A percentile compares a stretch with the other conserved stretches of the same genome.
These are phyloP conservation scores for Cyprinodon tularosa DNA, from an alignment of 2,113 vertebrate genomes.

Conservation along the genomic window DNA sequence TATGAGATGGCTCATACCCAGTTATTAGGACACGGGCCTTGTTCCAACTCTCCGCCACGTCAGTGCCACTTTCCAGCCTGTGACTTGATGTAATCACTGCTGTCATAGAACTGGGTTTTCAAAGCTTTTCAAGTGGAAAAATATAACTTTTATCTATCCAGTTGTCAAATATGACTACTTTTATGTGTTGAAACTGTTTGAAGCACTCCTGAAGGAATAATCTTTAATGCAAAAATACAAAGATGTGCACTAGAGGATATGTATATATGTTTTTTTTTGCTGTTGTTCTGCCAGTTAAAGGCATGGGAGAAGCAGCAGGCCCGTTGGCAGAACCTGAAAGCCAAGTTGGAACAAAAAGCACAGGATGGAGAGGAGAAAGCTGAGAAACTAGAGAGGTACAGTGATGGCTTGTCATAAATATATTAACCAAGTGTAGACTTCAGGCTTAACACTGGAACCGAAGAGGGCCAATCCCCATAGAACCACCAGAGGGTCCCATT, in stretches of 20 bases:
- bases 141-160: slow-evolving; percentile 28
- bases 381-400: slow-evolving; percentile 85
- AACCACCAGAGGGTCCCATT: not conserved
- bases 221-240: not conserved
- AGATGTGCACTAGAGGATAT: not conserved
- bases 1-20: slow-evolving; percentile 34
- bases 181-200: slow-evolving; percentile 10
- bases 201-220: not conserved
- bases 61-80: slow-evolving; percentile 35
- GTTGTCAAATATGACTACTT: slow-evolving; percentile 12
- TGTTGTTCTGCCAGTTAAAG: slow-evolving; percentile 76
- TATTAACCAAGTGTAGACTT: not conserved
- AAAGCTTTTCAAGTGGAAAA: slow-evolving; percentile 11
- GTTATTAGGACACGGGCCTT: slow-evolving; percentile 60
- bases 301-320: slow-evolving; percentile 75
- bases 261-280: not conserved
- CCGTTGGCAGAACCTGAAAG: slow-evolving; percentile 80
- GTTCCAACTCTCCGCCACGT: slow-evolving; percentile 45
- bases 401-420: not conserved
- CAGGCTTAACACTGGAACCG: not conserved
- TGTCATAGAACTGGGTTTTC: slow-evolving; percentile 61
- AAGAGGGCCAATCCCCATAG: not conserved
- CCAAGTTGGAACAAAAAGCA: slow-evolving; percentile 83
- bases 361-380: slow-evolving; percentile 88
- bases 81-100: slow-evolving; percentile 51